These are phyloP conservation scores for Cyclophora punctaria DNA, from an alignment of 2,888 invertebrate species.

Conservation along the genomic window DNA sequence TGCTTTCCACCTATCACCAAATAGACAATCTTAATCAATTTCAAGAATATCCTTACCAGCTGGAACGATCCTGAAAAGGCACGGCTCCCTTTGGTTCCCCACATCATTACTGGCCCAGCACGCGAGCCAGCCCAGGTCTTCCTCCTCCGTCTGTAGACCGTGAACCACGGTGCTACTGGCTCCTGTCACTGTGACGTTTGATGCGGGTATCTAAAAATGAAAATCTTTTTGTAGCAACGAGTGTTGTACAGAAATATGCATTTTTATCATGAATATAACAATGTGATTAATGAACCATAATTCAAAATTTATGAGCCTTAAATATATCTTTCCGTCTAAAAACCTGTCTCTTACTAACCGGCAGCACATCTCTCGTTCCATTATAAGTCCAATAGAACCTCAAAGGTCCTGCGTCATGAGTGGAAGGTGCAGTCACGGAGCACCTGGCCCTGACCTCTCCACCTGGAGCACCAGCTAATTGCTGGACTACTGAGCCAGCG, in stretches of 20 bases:
- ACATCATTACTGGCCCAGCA: conserved; percentile 92
- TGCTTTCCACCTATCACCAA: too few species aligned
- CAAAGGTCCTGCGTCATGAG: conserved; percentile 75
- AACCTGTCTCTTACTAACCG: conserved; percentile 59
- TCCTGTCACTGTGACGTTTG: conserved; percentile 66
- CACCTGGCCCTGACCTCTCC: conserved; percentile 85
- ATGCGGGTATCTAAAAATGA: conserved; percentile 69
- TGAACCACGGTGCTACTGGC: conserved; percentile 76
- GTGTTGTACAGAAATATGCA: too few species aligned
- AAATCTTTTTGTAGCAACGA: neutral
- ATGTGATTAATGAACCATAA: too few species aligned
- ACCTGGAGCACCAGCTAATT: conserved; percentile 82
- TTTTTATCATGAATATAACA: too few species aligned
- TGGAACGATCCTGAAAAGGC: conserved; percentile 86
- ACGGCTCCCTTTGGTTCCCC: conserved; percentile 87
- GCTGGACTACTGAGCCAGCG: conserved; percentile 80
- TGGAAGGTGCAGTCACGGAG: conserved; percentile 87
- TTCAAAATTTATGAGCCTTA: too few species aligned
- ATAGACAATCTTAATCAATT: too few species aligned
- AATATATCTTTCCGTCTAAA: too few species aligned
- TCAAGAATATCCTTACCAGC: conserved; percentile 76
- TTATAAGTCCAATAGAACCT: conserved; percentile 91
- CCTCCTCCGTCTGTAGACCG: conserved; percentile 67
- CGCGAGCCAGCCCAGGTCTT: conserved; percentile 85
- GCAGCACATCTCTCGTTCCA: conserved; percentile 83